These are phyloP conservation scores for Serinus canaria DNA, from an alignment of 2,113 vertebrate species.

Conservation along the genomic window DNA sequence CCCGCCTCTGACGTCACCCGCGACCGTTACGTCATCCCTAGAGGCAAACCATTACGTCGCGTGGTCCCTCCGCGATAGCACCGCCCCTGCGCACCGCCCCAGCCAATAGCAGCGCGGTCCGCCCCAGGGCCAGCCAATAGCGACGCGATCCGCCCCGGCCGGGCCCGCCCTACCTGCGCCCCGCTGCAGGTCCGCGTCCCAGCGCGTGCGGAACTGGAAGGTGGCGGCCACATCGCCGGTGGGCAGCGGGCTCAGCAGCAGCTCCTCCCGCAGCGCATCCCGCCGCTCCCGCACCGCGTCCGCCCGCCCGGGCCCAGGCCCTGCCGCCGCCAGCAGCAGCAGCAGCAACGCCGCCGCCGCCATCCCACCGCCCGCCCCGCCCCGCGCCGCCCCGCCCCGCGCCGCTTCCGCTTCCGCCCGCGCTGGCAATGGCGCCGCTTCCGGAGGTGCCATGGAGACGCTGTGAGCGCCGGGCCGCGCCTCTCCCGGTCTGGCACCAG, in stretches of 20 bases:
- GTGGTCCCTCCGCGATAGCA: neutral
- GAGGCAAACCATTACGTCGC: accelerated
- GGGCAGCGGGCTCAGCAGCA: constrained; percentile 87
- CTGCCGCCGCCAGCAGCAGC: neutral
- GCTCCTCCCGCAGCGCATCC: constrained; percentile 82
- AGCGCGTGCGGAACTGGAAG: constrained; percentile 92
- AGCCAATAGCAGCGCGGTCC: neutral
- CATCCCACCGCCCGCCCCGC: neutral
- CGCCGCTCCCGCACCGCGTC: neutral
- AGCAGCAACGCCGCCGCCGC: neutral
- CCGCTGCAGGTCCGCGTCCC: constrained; percentile 71
- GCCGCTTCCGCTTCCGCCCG: constrained; percentile 15
- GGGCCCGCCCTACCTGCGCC: neutral
- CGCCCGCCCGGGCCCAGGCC: neutral
- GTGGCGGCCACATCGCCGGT: constrained; percentile 90
- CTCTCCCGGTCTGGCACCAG: neutral
- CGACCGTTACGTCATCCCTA: accelerated
- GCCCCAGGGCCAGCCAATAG: neutral
- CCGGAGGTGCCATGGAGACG: neutral
- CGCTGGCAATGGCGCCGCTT: neutral
- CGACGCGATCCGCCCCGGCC: neutral
- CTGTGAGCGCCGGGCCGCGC: neutral
- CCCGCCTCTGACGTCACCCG: neutral
- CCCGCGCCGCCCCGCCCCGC: neutral
- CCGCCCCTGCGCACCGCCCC: neutral